Evolutionary conservation across 2,797 vertebrate genomes (phyloP), one percentile per base, ranked within the genome.

Genomic region (Clarias platycephalus): DNA sequence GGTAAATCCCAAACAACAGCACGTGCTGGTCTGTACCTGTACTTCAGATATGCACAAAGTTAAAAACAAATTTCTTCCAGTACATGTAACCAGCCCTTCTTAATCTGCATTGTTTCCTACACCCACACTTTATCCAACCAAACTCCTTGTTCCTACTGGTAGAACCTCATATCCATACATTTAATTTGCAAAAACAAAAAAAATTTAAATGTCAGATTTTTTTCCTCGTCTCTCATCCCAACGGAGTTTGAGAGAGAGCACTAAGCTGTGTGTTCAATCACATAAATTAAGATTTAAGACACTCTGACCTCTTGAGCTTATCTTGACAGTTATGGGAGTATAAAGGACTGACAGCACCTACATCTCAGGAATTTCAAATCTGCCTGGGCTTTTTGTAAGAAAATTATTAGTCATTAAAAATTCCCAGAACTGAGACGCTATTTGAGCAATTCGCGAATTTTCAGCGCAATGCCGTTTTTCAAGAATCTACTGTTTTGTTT

Each of bases 391-490:
- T 63, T 62, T 44, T 62, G 63, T 79, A 63, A n/a, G 34, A 10
- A 79, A 63, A 79, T 63, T 24, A 0, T 63, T 26, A 63, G 12
- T 79, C 58, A 63, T 44, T 1, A 4, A 5, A 63, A 26, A 79
- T 78, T 62, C 31, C 28, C 58, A 0, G 24, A 44, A n/a, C 16
- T 5, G 15, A n/a, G 12, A 62, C 5, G 2, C 0, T 18, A 92
- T 93, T 93, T 89, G 92, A 90, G 90, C 68, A 71, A 0, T 40
- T 1, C 20, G 1, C n/a, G 37, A 37, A 74, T 26, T 85, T 28
- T 34, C 20, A 4, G 49, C 6, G 18, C 71, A 60, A 68, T 55
- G n/a, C 2, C 55, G 18, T 26, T 77, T 49, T 31, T 49, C 22
- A 15, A 78, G 5, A 80, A 57, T 55, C n/a, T 6, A 57, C 44